phyloP scores from a whole-genome alignment of 2,888 invertebrate species.

The Melieria omissa region DNA sequence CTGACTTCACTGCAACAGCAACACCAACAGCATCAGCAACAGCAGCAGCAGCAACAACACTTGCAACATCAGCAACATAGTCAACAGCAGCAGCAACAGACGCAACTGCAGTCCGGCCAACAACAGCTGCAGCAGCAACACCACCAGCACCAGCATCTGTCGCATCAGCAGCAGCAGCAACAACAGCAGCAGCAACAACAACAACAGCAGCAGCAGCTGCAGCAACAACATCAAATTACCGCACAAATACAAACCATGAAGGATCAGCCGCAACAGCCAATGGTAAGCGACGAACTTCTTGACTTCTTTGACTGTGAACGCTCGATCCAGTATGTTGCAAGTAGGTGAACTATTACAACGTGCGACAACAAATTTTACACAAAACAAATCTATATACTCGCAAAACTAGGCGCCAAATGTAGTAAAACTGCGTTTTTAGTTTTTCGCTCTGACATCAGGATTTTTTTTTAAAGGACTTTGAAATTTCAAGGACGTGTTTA shows the following conservation, averaged over 20 bases:
- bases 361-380: too few relatives aligned
- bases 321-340: too few relatives aligned
- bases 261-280: slow-evolving; percentile 68
- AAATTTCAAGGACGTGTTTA: too few relatives aligned
- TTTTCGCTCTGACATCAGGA: too few relatives aligned
- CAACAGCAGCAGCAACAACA: slow-evolving; percentile 52
- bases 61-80: slow-evolving; percentile 49
- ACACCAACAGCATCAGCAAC: slow-evolving; percentile 51
- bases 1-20: slow-evolving; percentile 50
- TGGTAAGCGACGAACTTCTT: slow-evolving; percentile 58
- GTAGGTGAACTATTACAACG: too few relatives aligned
- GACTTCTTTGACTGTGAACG: too few relatives aligned
- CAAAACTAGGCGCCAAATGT: too few relatives aligned
- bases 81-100: slow-evolving; percentile 50
- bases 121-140: slow-evolving; percentile 52
- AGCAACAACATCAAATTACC: slow-evolving; percentile 64
- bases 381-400: too few relatives aligned
- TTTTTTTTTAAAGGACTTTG: too few relatives aligned
- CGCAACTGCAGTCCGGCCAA: slow-evolving; percentile 49
- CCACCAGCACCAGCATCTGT: slow-evolving; percentile 51
- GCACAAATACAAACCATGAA: slow-evolving; percentile 68
- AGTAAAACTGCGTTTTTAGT: too few relatives aligned
- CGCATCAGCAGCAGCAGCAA: slow-evolving; percentile 52
- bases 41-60: slow-evolving; percentile 52
- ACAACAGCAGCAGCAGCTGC: slow-evolving; percentile 59